These are phyloP conservation scores for Chrysochloris asiatica DNA, from an alignment of 2,113 vertebrate species.

Conservation along the genomic window DNA sequence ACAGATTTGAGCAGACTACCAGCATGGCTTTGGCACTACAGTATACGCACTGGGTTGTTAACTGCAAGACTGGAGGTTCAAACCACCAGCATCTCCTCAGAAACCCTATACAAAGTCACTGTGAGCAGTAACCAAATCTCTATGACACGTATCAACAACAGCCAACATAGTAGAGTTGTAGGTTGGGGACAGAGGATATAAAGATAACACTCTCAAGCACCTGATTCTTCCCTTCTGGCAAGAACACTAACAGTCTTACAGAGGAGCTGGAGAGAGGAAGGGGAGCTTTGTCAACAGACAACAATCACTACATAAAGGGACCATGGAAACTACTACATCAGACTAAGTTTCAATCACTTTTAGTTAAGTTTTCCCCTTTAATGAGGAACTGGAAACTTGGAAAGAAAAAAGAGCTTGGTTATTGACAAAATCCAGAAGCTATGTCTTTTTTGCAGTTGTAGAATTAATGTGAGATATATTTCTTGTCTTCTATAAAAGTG, in stretches of 20 bases:
- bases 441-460: neutral
- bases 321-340: neutral
- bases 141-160: too few species aligned
- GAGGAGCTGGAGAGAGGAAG: too few species aligned
- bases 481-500: neutral
- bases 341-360: neutral
- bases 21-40: too few species aligned
- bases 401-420: neutral
- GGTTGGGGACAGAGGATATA: neutral
- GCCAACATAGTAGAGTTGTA: neutral
- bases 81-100: too few species aligned
- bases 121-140: too few species aligned
- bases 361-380: neutral
- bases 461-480: neutral
- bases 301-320: neutral
- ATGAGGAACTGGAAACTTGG: neutral
- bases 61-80: too few species aligned
- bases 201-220: neutral
- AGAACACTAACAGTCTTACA: neutral
- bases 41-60: too few species aligned
- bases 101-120: too few species aligned
- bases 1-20: neutral
- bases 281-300: neutral
- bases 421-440: neutral
- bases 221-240: neutral